Percentiles rank a stretch among this genome's conserved stretches.
Conservation (phyloP, 2,797 vertebrate genomes). For the Cetoscarus ocellatus region DNA sequence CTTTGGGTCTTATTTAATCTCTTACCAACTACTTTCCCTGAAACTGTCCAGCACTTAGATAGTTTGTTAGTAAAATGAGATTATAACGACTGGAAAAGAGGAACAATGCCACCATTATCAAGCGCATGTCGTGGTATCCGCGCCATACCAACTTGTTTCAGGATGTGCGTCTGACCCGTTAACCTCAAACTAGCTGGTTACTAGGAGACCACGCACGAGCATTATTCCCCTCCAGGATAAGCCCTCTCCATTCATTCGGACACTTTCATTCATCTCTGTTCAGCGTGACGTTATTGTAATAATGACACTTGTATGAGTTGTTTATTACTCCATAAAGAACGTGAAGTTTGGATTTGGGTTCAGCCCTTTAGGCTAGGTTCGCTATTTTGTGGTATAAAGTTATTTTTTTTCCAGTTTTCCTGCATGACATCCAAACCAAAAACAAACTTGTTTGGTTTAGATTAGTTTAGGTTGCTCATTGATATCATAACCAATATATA, state of each 20-base stretch:
- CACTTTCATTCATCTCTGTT: neutral
- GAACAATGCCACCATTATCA: conserved; percentile 30
- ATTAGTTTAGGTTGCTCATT: too few species aligned
- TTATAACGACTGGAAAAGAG: conserved; percentile 7
- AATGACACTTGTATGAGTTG: neutral
- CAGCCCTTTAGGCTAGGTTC: too few species aligned
- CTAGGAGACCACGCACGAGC: neutral
- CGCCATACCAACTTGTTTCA: conserved; percentile 23
- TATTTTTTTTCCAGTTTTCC: too few species aligned
- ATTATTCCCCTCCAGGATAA: neutral
- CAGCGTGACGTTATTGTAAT: too few species aligned
- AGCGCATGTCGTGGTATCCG: conserved; percentile 41
- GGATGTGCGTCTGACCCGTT: neutral
- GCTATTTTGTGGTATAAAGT: neutral
- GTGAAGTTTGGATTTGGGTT: neutral
- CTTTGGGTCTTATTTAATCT: conserved; percentile 20
- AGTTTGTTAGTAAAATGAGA: conserved; percentile 35
- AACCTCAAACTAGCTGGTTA: conserved; percentile 1
- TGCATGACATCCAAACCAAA: too few species aligned
- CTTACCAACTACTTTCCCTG: neutral
- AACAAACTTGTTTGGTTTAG: too few species aligned
- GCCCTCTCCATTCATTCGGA: neutral
- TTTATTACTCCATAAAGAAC: neutral
- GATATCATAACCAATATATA: too few species aligned
- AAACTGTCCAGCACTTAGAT: neutral